These are phyloP conservation scores for Porites australiensis DNA, from an alignment of 64 coral and sea anemone genomes.

Conservation along the genomic window DNA sequence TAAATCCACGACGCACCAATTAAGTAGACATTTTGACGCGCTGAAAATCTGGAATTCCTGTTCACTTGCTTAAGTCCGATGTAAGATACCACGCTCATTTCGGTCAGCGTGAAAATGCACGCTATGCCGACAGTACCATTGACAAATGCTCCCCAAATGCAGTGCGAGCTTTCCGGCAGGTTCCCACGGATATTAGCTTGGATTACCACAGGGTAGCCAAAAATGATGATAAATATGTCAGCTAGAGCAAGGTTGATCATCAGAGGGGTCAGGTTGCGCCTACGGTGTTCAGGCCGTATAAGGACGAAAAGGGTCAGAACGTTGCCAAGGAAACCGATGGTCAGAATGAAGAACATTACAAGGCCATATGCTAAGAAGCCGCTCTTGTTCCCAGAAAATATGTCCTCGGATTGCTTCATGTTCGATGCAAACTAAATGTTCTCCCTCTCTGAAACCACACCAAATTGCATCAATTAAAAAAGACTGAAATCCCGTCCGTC, in stretches of 20 bases:
- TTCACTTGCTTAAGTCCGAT: background rate
- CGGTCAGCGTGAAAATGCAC: constrained; percentile 62
- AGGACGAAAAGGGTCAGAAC: constrained; percentile 49
- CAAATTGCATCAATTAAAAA: background rate
- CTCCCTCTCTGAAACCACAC: background rate
- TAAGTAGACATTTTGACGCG: background rate
- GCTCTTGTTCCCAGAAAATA: background rate
- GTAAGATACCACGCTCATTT: constrained; percentile 45
- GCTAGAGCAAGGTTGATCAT: constrained; percentile 67
- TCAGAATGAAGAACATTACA: constrained; percentile 58
- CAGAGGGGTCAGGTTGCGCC: constrained; percentile 54
- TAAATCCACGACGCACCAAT: constrained; percentile 60
- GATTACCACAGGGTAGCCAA: constrained; percentile 70
- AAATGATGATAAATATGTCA: constrained; percentile 64
- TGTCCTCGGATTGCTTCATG: background rate
- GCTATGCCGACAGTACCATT: constrained; percentile 73
- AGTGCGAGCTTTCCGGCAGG: constrained; percentile 1
- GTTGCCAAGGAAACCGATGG: constrained; percentile 72
- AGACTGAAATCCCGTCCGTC: too few relatives aligned
- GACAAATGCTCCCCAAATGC: constrained; percentile 67
- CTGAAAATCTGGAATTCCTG: background rate
- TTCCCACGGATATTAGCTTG: constrained; percentile 47
- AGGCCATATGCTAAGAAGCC: constrained; percentile 47
- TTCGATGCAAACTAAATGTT: background rate
- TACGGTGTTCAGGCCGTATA: constrained; percentile 37